Conservation (phyloP, 2,113 vertebrate species). For the Coptodon rendalli region DNA sequence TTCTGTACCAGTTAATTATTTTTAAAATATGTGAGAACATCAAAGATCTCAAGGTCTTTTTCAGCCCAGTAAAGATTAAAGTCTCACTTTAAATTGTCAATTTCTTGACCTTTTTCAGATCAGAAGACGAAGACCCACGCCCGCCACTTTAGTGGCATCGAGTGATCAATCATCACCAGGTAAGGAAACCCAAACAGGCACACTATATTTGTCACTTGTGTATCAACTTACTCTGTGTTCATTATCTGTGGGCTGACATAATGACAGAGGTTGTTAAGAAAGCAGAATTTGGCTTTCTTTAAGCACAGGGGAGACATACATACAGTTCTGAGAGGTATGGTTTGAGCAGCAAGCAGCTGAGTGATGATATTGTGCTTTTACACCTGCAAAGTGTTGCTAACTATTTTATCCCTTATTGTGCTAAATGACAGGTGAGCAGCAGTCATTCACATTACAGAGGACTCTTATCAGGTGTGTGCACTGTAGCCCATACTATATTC, state of each 20-base stretch:
- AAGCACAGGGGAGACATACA: rapidly evolving
- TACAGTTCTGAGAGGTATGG: not conserved
- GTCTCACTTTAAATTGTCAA: not conserved
- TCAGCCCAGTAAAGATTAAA: not conserved
- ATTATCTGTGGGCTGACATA: not conserved
- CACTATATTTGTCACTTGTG: not conserved
- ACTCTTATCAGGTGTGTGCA: not conserved
- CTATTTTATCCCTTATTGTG: not conserved
- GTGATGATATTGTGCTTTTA: not conserved
- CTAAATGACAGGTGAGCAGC: not conserved
- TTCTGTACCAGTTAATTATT: not conserved
- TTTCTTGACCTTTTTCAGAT: constrained; percentile 71
- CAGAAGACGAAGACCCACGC: constrained; percentile 86
- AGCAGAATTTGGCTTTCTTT: not conserved
- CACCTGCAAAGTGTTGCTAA: not conserved
- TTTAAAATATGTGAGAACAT: not conserved
- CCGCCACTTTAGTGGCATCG: constrained; percentile 87
- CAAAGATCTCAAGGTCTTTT: not conserved
- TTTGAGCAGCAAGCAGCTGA: not conserved
- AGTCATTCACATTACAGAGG: not conserved
- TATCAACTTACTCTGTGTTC: not conserved
- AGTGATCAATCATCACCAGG: constrained; percentile 93
- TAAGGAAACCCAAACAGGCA: constrained; percentile 40
- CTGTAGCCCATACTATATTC: not conserved
- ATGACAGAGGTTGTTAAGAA: not conserved